These are phyloP conservation scores for Atrichornis clamosus DNA, from an alignment of 2,113 vertebrate species.

Conservation along the genomic window DNA sequence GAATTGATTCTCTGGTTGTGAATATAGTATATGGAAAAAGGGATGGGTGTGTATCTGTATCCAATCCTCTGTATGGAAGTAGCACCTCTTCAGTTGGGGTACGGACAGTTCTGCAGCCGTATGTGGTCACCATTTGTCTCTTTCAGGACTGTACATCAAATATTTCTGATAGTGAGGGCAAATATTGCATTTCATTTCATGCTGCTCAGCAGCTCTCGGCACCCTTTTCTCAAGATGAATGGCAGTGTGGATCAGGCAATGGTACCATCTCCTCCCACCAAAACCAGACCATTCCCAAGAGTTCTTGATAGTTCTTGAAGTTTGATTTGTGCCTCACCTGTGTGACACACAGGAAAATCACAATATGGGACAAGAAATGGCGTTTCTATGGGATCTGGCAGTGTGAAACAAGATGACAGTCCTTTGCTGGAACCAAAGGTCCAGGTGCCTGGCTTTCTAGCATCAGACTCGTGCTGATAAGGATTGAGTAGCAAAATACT, in stretches of 20 bases:
- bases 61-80: not conserved
- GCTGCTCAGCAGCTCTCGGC: not conserved
- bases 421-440: not conserved
- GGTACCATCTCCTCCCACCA: not conserved
- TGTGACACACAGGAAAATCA: not conserved
- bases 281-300: not conserved
- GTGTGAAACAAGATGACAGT: not conserved
- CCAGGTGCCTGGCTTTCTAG: not conserved
- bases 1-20: not conserved
- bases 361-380: not conserved
- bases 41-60: not conserved
- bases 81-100: not conserved
- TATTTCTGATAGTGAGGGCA: not conserved
- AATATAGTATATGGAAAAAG: not conserved
- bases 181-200: not conserved
- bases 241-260: not conserved
- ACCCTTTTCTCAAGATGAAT: not conserved
- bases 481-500: not conserved
- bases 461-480: not conserved
- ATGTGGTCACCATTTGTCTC: not conserved
- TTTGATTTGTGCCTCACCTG: not conserved
- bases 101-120: not conserved
- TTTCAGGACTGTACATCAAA: not conserved
- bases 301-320: not conserved
- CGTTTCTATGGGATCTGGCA: fast-evolving